These are phyloP conservation scores for Mus caroli DNA, from an alignment of 2,797 vertebrate species.

Conservation along the genomic window DNA sequence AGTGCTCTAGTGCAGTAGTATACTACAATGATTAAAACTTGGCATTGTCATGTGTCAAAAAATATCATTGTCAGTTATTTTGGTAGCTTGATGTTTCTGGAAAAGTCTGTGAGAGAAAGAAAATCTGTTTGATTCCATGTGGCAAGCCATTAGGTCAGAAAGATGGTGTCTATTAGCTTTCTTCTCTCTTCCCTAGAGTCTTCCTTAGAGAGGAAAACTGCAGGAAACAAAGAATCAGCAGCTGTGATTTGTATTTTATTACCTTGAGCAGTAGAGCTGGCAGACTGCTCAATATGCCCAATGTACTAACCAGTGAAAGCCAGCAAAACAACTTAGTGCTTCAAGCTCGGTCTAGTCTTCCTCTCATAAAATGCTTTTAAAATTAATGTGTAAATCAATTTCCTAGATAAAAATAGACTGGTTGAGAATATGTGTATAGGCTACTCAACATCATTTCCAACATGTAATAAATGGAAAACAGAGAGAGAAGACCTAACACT, in stretches of 20 bases:
- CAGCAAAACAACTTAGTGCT: slow-evolving; percentile 40
- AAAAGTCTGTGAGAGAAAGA: not conserved
- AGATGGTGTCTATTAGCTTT: not conserved
- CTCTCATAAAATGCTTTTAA: slow-evolving; percentile 53
- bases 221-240: slow-evolving; percentile 40
- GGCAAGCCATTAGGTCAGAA: slow-evolving; percentile 11
- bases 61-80: not conserved
- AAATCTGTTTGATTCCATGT: not conserved
- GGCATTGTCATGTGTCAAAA: slow-evolving; percentile 31
- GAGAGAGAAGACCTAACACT: slow-evolving; percentile 30
- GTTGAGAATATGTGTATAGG: not conserved
- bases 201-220: not conserved
- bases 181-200: not conserved
- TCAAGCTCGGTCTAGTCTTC: slow-evolving; percentile 56
- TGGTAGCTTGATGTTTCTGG: slow-evolving; percentile 9
- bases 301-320: slow-evolving; percentile 54
- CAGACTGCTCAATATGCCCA: not conserved
- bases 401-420: slow-evolving; percentile 52
- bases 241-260: slow-evolving; percentile 58
- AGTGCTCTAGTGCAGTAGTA: not conserved
- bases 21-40: slow-evolving; percentile 1
- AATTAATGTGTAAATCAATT: slow-evolving; percentile 59
- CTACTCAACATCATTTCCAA: not conserved
- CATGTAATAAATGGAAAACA: not conserved
- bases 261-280: slow-evolving; percentile 6